These are phyloP conservation scores for Cyprinodon diabolis DNA, from an alignment of 2,797 vertebrate species.

Conservation along the genomic window DNA sequence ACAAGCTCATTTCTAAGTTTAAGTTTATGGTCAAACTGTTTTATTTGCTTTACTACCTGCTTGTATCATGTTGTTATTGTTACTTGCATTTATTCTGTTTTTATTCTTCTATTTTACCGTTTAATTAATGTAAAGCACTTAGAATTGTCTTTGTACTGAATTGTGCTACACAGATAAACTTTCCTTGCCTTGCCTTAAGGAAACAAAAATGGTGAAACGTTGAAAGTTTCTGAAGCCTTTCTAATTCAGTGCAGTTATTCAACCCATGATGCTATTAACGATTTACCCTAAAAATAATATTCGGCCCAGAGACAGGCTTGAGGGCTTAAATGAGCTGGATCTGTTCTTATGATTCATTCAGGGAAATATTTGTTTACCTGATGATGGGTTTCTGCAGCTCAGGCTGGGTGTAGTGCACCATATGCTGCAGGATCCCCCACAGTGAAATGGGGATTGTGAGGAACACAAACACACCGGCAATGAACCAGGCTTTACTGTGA, in stretches of 20 bases:
- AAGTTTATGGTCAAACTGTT: too few relatives aligned
- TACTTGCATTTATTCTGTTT: too few relatives aligned
- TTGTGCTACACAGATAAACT: too few relatives aligned
- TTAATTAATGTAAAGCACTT: too few relatives aligned
- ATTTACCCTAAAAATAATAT: neutral
- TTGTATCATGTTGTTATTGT: too few relatives aligned
- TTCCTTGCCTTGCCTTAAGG: neutral
- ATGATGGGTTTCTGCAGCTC: slow-evolving; percentile 96
- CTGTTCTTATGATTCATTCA: neutral
- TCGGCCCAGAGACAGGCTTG: too few relatives aligned
- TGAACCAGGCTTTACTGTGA: slow-evolving; percentile 95
- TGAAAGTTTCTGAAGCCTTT: neutral
- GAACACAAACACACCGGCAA: slow-evolving; percentile 84
- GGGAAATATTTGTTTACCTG: slow-evolving; percentile 74
- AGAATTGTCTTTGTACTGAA: too few relatives aligned
- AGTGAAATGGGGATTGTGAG: slow-evolving; percentile 93
- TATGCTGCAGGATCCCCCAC: slow-evolving; percentile 94
- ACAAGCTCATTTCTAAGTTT: too few relatives aligned
- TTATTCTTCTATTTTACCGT: too few relatives aligned
- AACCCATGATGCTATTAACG: neutral
- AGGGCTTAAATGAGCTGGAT: neutral
- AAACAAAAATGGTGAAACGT: neutral
- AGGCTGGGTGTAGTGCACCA: slow-evolving; percentile 95
- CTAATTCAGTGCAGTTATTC: neutral
- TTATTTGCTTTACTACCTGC: too few relatives aligned